phyloP scores from a whole-genome alignment of 2,888 invertebrate genomes.

The Dryomyza anilis region DNA sequence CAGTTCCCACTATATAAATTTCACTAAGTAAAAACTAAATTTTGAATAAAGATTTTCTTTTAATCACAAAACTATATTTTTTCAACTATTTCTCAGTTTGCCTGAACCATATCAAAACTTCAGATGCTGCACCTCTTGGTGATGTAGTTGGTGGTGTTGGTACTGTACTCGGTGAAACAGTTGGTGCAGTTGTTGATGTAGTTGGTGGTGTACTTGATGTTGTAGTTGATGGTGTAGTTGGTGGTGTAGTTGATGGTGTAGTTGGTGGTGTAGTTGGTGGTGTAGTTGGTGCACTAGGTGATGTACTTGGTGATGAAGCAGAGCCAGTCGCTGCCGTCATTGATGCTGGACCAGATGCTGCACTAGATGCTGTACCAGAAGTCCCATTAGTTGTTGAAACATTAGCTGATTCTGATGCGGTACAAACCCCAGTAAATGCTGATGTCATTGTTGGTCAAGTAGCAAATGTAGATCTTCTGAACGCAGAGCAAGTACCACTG shows the following conservation, averaged over 20 bases:
- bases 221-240: not conserved
- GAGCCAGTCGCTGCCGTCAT: not conserved
- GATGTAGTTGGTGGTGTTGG: not conserved
- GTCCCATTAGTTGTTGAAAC: no score
- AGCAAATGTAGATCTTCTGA: no score
- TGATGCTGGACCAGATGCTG: no score
- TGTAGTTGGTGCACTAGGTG: not conserved
- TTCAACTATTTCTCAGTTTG: no score
- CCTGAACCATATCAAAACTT: no score
- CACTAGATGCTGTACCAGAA: no score
- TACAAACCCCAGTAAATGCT: not conserved
- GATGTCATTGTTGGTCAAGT: not conserved
- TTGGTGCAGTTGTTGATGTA: not conserved
- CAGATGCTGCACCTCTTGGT: not conserved
- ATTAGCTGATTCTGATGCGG: not conserved
- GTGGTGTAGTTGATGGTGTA: slow-evolving; percentile 9
- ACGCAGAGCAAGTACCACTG: no score
- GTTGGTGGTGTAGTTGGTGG: slow-evolving; percentile 20
- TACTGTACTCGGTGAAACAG: not conserved
- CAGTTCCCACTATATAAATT: no score
- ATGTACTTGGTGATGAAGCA: not conserved
- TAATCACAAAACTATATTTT: no score
- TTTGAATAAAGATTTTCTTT: no score
- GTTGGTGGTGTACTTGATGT: not conserved
- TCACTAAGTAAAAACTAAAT: no score